Base-by-base conservation (phyloP, 2,113 vertebrate species). In the Coptodon bakossiorum region DNA sequence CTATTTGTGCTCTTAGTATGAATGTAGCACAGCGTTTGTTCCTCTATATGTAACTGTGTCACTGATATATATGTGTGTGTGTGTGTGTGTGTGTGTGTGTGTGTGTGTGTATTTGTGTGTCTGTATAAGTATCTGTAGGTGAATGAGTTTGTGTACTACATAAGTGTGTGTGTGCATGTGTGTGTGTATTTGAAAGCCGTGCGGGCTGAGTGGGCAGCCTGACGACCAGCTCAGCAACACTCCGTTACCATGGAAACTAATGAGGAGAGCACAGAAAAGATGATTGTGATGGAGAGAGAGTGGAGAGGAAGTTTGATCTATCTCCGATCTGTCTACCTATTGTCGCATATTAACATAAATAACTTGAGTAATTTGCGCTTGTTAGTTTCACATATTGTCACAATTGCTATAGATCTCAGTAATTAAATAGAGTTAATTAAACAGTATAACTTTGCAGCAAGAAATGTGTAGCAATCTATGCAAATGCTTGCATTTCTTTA, bases 171-270 rank as follows among this genome's bases (percentile, higher is more conserved):
- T 89, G 43, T 76, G 71, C 9, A 7, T 48, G 71, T 78, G 45
- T 50, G 43, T 31, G 22, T 52, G 91, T 66, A 38, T 93, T 90
- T 92, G 86, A 86, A 89, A 86, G 90, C 48, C 53, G 76, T 82
- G 85, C 89, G 50, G 89, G 86, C 86, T 95, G 95, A 95, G 96
- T 96, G 95, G 96, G 96, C 94, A 94, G 95, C 94, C 87, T 93
- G 95, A 94, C 92, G 89, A 94, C 94, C 93, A 93, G 89, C 93
- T 94, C 95, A 94, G 96, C 96, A 95, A 96, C 96, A 94, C 91
- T 83, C 83, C n/a, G 95, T 96, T 94, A 90, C 96, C 95, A 96
- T 96, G 95, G 95, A 96, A 96, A 97, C 96, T 93, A 96, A 94
- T 94, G 92, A 93, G 93, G 66, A 45, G 68, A 80, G 78, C 50